A percentile compares a stretch with the other conserved stretches of the same genome.
Evolutionary conservation across 2,797 vertebrate genomes (phyloP).

Genomic region (Spinus pinus): DNA sequence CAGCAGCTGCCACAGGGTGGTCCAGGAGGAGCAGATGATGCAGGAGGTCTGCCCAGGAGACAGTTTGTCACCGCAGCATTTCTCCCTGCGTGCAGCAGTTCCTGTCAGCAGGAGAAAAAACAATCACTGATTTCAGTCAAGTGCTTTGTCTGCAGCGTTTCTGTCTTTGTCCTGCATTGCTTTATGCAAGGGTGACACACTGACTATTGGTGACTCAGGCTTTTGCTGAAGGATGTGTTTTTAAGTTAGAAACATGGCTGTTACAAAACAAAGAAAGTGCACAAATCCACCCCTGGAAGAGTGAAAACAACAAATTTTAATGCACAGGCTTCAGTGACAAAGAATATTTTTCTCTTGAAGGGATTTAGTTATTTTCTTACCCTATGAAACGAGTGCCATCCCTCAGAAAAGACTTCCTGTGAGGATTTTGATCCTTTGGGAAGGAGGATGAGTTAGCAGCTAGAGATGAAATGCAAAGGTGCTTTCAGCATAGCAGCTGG

Average conservation of each 20-base stretch:
- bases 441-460: not conserved
- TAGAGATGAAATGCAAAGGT: conserved; percentile 5
- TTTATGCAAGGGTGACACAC: not conserved
- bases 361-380: not conserved
- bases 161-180: not conserved
- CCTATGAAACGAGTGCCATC: not conserved
- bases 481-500: not conserved
- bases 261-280: not conserved
- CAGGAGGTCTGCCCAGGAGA: not conserved
- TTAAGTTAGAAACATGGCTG: not conserved
- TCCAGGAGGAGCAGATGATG: not conserved
- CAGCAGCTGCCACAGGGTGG: not conserved
- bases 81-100: not conserved
- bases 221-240: not conserved
- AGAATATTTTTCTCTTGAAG: not conserved
- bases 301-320: not conserved
- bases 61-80: not conserved
- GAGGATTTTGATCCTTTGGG: not conserved
- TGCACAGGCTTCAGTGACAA: not conserved
- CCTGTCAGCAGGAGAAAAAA: not conserved
- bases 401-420: not conserved
- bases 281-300: not conserved
- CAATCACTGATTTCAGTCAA: not conserved
- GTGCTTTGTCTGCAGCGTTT: not conserved
- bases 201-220: not conserved